Conservation (phyloP, 92 coral and sea anemone genomes). For the Siderastrea radians region DNA sequence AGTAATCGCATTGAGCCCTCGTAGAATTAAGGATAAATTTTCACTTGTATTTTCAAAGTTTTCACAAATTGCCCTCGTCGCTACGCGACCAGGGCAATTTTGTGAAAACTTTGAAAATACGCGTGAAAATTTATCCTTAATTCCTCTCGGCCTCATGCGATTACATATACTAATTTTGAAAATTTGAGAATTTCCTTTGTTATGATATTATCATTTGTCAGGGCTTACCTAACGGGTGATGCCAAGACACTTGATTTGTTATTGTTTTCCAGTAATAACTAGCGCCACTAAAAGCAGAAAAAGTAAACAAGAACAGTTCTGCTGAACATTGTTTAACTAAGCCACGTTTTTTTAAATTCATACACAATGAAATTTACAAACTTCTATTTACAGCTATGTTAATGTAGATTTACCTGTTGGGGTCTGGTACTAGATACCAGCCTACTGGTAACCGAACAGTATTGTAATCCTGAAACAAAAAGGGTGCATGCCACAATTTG, state of each 20-base stretch:
- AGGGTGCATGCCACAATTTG: no score
- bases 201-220: not conserved
- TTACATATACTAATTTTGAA: no score
- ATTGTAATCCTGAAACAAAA: conserved; percentile 73
- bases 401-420: conserved; percentile 63
- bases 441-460: conserved; percentile 88
- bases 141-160: no score
- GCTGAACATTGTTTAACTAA: not conserved
- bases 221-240: conserved; percentile 89
- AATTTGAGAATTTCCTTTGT: no score
- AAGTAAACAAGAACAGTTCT: not conserved
- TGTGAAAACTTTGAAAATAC: no score
- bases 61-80: no score
- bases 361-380: not conserved
- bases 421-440: conserved; percentile 93
- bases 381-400: not conserved
- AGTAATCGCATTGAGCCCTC: no score
- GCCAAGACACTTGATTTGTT: conserved; percentile 98
- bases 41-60: no score
- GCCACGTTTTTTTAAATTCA: not conserved
- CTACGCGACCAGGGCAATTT: no score
- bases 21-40: no score
- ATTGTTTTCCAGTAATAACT: conserved; percentile 95
- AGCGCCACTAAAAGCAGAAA: conserved; percentile 72
- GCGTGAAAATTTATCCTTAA: no score